phyloP scores from a whole-genome alignment of 2,888 invertebrate species.

The Rhagium mordax region DNA sequence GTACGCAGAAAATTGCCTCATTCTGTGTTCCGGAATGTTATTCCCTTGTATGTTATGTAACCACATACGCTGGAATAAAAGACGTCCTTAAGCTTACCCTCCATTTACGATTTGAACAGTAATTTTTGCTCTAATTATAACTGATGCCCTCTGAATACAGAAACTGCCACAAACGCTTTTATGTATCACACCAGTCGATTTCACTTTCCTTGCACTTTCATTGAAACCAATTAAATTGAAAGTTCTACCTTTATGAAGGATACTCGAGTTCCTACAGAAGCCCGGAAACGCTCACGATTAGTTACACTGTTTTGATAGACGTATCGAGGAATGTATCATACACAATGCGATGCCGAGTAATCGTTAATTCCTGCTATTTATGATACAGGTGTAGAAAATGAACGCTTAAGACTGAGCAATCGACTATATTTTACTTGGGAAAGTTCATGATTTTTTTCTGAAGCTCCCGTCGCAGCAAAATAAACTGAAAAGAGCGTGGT shows the following conservation, averaged over 20 bases:
- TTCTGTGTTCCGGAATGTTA: conserved; percentile 8
- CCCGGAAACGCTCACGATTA: not conserved
- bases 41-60: conserved; percentile 1
- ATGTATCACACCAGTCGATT: conserved; percentile 10
- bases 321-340: too few relatives aligned
- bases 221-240: not conserved
- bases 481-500: too few relatives aligned
- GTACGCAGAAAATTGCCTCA: not conserved
- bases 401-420: too few relatives aligned
- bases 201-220: conserved; percentile 13
- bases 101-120: conserved; percentile 11
- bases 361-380: too few relatives aligned
- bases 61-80: conserved; percentile 12
- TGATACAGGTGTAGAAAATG: too few relatives aligned
- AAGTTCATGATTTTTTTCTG: too few relatives aligned
- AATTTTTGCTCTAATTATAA: conserved; percentile 19
- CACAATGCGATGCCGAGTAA: too few relatives aligned
- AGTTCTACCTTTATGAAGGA: conserved; percentile 15
- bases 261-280: conserved; percentile 1
- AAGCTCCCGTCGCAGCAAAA: too few relatives aligned
- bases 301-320: not conserved
- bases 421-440: too few relatives aligned
- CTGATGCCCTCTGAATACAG: not conserved
- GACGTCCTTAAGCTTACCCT: conserved; percentile 10
- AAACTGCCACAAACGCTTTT: conserved; percentile 10